Percentiles rank a stretch among this genome's conserved stretches.
These are phyloP conservation scores for Euphonia xanthogaster DNA, from an alignment of 2,797 vertebrate genomes.

Conservation along the genomic window DNA sequence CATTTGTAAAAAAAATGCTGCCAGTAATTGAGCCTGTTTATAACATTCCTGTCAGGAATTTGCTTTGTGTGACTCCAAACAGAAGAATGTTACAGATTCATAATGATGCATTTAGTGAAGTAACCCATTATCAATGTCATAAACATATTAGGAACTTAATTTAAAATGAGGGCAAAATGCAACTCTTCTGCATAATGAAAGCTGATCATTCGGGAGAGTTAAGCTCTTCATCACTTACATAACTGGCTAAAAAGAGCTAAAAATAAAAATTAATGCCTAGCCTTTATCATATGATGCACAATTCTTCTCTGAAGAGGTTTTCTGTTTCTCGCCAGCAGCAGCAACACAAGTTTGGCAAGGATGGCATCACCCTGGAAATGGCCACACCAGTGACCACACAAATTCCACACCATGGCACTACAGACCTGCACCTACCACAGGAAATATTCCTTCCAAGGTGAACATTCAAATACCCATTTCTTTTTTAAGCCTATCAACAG, in stretches of 20 bases:
- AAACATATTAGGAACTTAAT: neutral
- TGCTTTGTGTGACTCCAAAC: neutral
- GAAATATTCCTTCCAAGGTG: neutral
- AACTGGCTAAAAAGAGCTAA: neutral
- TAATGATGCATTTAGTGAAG: neutral
- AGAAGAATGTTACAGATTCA: neutral
- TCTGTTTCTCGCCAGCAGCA: neutral
- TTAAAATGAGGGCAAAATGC: conserved; percentile 7
- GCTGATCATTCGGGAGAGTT: neutral
- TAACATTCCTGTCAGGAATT: neutral
- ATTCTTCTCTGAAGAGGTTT: neutral
- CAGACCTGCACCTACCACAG: neutral
- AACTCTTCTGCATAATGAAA: neutral
- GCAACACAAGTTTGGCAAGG: neutral
- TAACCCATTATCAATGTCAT: neutral
- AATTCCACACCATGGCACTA: neutral
- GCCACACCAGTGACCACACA: neutral
- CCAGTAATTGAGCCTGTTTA: conserved; percentile 8
- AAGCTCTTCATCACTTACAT: neutral
- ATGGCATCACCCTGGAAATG: neutral
- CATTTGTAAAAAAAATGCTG: neutral
- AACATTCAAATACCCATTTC: neutral
- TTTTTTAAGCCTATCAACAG: neutral
- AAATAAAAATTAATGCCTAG: neutral
- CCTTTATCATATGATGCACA: neutral